Evolutionary conservation across 1,140 invertebrate genomes (phyloP), one percentile per base, ranked within the genome.

Genomic region (Calliopsis andreniformis): DNA sequence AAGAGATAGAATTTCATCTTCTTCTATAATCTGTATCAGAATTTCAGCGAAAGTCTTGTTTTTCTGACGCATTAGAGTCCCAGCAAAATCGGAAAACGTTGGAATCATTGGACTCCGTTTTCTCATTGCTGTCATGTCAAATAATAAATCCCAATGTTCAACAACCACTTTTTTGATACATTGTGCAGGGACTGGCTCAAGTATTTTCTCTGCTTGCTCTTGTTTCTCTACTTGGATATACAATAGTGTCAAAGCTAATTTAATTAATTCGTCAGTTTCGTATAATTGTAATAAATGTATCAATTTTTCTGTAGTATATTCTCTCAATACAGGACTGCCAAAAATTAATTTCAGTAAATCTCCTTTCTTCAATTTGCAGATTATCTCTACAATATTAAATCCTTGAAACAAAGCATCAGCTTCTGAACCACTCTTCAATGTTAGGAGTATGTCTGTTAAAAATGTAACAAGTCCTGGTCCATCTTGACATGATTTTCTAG

Each of bases 261-360:
- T 88, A 32, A 87, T 83, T 2, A 81, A 67, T 47, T 93, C 87
- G 35, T 91, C 88, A 8, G 83, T 79, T 51, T 88, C 86, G 23
- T 79, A 66, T 6, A 86, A 80, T 0, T 67, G 83, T 25, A 93
- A 78, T 42, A 94, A 86, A 62, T 92, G 89, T 7, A 94, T 93
- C 32, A 94, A 80, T 75, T 93, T 93, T 61, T 94, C 93, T 0
- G 93, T 94, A 0, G 92, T 92, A 70, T 94, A 94, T 72, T 95
- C 94, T 16, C 93, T 84, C 4, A 95, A 63, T 30, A 94, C 89
- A 4, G 88, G 85, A 58, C 93, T 94, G 58, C 92, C 91, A 3
- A 95, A 86, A 20, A 94, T 92, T 45, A 94, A 83, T 79, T 90
- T 90, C 12, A 94, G 87, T n/a, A 94, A 67, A 75, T 93, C 91